Evolutionary conservation across 2,797 vertebrate genomes (phyloP), one percentile per base, ranked within the genome.

Genomic region (Acanthis flammea): DNA sequence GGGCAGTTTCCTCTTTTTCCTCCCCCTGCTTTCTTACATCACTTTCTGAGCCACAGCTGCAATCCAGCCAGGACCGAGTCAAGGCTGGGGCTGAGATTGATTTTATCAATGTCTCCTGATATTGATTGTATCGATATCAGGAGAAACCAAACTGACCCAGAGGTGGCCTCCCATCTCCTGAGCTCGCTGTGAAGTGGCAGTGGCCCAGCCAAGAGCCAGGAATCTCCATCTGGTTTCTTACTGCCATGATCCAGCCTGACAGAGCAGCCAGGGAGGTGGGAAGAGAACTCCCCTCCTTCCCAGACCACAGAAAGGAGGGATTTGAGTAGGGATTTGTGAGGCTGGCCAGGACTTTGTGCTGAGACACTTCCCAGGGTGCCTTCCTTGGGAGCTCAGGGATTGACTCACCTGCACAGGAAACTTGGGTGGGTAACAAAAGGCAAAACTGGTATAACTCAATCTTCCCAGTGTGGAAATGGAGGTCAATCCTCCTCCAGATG

Each of bases 1-100:
- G 75, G 73, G 41, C 53, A 67, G 21, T 35, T 74, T 31, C 37
- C 74, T 50, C 44, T 66, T 88, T 90, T 55, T 21, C 35, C 22
- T 60, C 30, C 70, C 18, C 41, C 27, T 45, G 30, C 28, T 63
- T 53, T 86, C 74, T 67, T 79, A 45, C 30, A 14, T 66, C 57
- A 22, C 18, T 45, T 79, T 70, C 79, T 57, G 90, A 90, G 33
- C 72, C 63, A 88, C 33, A 70, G 77, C 30, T 72, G 33, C 54
- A 48, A 25, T 45, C n/a, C 11, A 3, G 0, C 35, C 5, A 0
- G 31, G 22, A 57, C 12, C 19, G 37, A 0, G 31, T 61, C 14
- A 48, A 68, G 44, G 28, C 5, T 23, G 28, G 25, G 25, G 47
- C 9, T 53, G 33, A 50, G 5, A 39, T 39, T 14, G 39, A 39